Conservation (phyloP, 1,140 invertebrate species). For the Brachionus plicatilis region DNA sequence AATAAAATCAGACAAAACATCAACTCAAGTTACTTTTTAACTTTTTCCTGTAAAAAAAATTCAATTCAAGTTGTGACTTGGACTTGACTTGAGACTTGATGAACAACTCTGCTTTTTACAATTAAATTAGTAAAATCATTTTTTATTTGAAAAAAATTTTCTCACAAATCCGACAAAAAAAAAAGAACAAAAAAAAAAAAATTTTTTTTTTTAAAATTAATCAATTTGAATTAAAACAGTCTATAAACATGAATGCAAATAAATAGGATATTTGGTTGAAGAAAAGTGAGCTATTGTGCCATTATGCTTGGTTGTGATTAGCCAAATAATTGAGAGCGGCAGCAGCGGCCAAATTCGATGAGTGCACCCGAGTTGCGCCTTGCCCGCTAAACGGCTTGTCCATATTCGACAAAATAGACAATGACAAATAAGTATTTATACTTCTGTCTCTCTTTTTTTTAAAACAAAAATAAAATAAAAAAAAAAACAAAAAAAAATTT, state of each 20-base stretch:
- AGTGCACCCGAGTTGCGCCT: background rate
- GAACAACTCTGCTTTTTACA: too few relatives aligned
- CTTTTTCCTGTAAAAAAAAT: too few relatives aligned
- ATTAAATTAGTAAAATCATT: too few relatives aligned
- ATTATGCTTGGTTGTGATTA: background rate
- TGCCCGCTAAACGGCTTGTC: constrained; percentile 27
- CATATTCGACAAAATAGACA: background rate
- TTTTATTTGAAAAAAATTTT: background rate
- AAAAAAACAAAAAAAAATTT: background rate
- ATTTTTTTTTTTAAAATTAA: background rate
- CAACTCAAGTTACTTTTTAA: too few relatives aligned
- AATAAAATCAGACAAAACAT: too few relatives aligned
- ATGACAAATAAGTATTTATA: background rate
- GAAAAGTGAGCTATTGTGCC: background rate
- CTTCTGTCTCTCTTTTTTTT: background rate
- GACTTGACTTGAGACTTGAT: too few relatives aligned
- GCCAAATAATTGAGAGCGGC: background rate
- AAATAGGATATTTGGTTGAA: background rate
- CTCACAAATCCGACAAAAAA: background rate
- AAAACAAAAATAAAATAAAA: background rate
- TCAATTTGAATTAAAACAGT: background rate
- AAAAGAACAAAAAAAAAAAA: background rate
- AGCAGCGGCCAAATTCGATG: background rate
- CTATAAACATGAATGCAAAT: background rate
- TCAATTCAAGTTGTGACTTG: too few relatives aligned